These are phyloP conservation scores for Drosophila arizonae DNA, from an alignment of 1,140 invertebrate species.

Conservation along the genomic window DNA sequence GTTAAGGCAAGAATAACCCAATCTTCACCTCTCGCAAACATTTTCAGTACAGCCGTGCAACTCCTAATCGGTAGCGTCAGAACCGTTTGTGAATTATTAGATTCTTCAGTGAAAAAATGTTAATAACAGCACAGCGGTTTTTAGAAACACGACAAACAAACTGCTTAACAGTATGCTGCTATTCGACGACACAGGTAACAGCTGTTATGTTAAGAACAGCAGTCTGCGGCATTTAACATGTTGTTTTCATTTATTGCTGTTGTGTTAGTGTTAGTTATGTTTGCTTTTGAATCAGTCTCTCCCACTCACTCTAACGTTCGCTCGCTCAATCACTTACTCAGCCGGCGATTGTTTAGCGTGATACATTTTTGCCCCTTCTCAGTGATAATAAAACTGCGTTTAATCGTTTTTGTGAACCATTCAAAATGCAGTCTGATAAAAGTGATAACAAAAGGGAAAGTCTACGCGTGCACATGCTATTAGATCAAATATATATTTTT, in stretches of 20 bases:
- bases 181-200: background rate
- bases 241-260: background rate
- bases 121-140: slow-evolving; percentile 8
- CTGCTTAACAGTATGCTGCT: no score
- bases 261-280: slow-evolving; percentile 10
- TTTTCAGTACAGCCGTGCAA: accelerated
- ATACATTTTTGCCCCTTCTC: slow-evolving; percentile 22
- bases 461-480: background rate
- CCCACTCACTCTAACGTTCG: background rate
- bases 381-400: slow-evolving; percentile 27
- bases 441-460: background rate
- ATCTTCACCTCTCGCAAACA: slow-evolving; percentile 61
- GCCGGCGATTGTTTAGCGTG: background rate
- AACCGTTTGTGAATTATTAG: slow-evolving; percentile 61
- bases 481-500: background rate
- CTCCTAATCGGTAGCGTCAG: background rate
- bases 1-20: slow-evolving; percentile 57
- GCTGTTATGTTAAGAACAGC: slow-evolving; percentile 8
- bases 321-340: slow-evolving; percentile 1
- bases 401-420: background rate
- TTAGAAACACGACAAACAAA: background rate
- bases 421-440: background rate
- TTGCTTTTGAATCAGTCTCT: background rate
- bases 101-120: background rate
- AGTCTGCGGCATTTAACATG: slow-evolving; percentile 4